phyloP scores from a whole-genome alignment of 2,888 invertebrate genomes.

The Drosophila melanosoma region DNA sequence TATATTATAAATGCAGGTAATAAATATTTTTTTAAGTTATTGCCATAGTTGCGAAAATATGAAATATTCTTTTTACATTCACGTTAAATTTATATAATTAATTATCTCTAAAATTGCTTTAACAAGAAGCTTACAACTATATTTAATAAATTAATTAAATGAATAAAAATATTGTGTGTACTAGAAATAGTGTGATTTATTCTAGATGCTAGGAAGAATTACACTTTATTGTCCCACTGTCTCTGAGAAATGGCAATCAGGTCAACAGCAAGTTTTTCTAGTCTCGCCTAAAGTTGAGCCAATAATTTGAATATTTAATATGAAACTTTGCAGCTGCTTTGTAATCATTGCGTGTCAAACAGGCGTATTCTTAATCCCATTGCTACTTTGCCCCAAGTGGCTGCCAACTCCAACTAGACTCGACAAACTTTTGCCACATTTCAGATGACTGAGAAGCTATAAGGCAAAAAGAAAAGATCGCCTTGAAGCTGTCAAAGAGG shows the following conservation, averaged over 20 bases:
- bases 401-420: conserved; percentile 11
- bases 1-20: not conserved
- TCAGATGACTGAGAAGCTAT: conserved; percentile 36
- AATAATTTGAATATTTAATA: conserved; percentile 63
- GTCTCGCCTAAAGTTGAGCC: conserved; percentile 14
- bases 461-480: not conserved
- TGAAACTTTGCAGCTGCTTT: conserved; percentile 59
- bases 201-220: not conserved
- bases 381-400: conserved; percentile 19
- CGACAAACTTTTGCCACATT: conserved; percentile 70
- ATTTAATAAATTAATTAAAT: not conserved
- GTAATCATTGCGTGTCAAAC: conserved; percentile 67
- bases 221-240: not conserved
- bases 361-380: conserved; percentile 1
- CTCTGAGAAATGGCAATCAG: not conserved
- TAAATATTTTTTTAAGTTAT: not conserved
- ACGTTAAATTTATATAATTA: not conserved
- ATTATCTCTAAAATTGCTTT: not conserved
- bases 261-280: conserved; percentile 27
- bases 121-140: not conserved
- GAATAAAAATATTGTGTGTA: not conserved
- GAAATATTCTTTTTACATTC: not conserved
- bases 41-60: not conserved
- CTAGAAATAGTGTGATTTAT: not conserved
- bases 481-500: conserved; percentile 34